Base-by-base conservation (phyloP, 1,140 invertebrate species). In the Atopsyche davidsoni region DNA sequence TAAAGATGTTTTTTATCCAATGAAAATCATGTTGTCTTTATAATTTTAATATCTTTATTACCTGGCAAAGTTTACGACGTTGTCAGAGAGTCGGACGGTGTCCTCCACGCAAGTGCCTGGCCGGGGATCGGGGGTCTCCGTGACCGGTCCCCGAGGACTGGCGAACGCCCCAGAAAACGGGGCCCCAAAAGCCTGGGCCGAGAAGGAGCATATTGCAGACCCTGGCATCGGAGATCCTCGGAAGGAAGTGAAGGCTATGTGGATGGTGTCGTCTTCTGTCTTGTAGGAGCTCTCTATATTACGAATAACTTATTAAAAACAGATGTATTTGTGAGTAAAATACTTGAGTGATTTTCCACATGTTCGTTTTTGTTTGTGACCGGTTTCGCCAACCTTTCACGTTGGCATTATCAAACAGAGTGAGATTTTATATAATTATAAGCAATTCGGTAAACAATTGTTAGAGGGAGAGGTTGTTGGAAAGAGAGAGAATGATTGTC, bases 31-130 rank as follows among this genome's bases (percentile, higher is more conserved):
- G n/a, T n/a, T n/a, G n/a, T n/a, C n/a, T n/a, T n/a, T n/a, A n/a
- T n/a, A n/a, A n/a, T n/a, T n/a, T n/a, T n/a, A n/a, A n/a, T n/a
- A n/a, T n/a, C n/a, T n/a, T n/a, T n/a, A n/a, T n/a, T 45, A 49
- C 52, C 52, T 49, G 17, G 42, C 43, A 44, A 57, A 57, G 16
- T 53, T 57, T 19, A 57, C 46, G 1, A 43, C 34, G 4, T 32
- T 28, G 31, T 57, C 55, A 16, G 55, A 25, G 6, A 55, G 31
- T 18, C 35, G 36, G 2, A 48, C 47, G n/a, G 53, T 51, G 19
- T 57, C 55, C 17, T 39, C 22, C 14, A 43, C 55, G 17, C 55
- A 57, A 9, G 14, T 50, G n/a, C 50, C 55, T 1, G 55, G 55
- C n/a, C 50, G 28, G 3, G 55, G 50, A 4, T 41, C 24, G 24